Evolutionary conservation across 2,113 vertebrate genomes (phyloP), one percentile per base, ranked within the genome.

Genomic region (Phalacrocorax pelagicus): DNA sequence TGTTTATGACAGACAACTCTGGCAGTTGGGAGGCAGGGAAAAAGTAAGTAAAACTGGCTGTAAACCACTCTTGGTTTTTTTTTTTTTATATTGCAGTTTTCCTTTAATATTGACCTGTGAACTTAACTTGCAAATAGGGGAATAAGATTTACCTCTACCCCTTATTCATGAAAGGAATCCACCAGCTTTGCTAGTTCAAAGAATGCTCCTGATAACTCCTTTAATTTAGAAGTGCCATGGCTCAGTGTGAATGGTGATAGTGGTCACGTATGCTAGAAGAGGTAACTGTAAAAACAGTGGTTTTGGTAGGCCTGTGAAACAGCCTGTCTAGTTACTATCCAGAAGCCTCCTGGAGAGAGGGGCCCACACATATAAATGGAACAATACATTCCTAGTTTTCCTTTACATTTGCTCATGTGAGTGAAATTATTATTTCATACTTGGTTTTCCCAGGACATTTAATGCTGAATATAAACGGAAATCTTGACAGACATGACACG

Each of bases 401-500:
- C 36, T 74, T 81, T 84, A 17, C 5, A n/a, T 72, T 58, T 71
- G 46, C 36, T 70, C 29, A 7, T 12, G 9, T 27, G 26, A 55
- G 27, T 74, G 30, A 63, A 78, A 73, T 26, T 27, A 44, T 26
- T 69, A 10, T 40, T 88, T 81, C 73, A 71, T 67, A 9, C 2
- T 4, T 82, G 32, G 29, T 54, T 75, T 59, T 90, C 19, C 15
- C 23, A 40, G 72, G 49, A 24, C 24, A 5, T 63, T 85, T 38
- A 66, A 38, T 71, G 16, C 54, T 71, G 21, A 63, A 44, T 84
- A 32, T 44, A 65, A 78, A 52, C 36, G 38, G 49, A 51, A 51
- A 32, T 38, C 21, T 29, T 65, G 69, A 61, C 23, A 47, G 78
- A n/a, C 1, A 0, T 57, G 32, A 10, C 2, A 0, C 3, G 21